Conservation (phyloP, 2,113 vertebrate species). For the Pipra filicauda region DNA sequence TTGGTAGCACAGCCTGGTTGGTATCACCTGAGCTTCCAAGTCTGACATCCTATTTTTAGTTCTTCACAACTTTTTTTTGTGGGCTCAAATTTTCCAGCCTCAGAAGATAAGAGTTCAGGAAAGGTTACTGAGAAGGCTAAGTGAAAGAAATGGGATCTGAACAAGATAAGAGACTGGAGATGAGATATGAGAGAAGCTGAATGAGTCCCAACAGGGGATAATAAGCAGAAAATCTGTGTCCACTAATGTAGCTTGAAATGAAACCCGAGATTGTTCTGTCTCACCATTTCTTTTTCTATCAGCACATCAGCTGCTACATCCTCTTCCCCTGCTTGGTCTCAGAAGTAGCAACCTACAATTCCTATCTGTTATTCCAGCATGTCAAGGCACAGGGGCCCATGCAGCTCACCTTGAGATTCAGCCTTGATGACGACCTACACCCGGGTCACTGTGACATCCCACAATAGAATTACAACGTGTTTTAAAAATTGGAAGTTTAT, state of each 20-base stretch:
- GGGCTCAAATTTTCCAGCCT: background rate
- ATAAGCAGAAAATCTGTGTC: background rate
- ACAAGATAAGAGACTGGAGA: background rate
- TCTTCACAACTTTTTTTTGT: background rate
- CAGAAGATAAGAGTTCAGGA: background rate
- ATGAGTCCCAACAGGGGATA: background rate
- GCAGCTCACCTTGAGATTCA: background rate
- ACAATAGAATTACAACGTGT: background rate
- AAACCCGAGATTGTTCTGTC: background rate
- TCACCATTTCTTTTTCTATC: background rate
- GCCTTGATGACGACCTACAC: background rate
- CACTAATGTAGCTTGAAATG: background rate
- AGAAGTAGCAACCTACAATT: background rate
- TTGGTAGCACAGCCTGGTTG: background rate
- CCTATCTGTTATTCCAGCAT: background rate
- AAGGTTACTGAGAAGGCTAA: background rate
- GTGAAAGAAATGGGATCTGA: constrained; percentile 12
- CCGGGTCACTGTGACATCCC: background rate
- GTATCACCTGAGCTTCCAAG: background rate
- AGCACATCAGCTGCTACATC: background rate
- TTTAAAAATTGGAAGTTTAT: background rate
- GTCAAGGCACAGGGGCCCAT: background rate
- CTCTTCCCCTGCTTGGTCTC: background rate
- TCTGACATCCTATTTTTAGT: background rate
- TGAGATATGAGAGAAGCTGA: background rate